Conservation (phyloP, 2,113 vertebrate species). For the Seriola rivoliana region DNA sequence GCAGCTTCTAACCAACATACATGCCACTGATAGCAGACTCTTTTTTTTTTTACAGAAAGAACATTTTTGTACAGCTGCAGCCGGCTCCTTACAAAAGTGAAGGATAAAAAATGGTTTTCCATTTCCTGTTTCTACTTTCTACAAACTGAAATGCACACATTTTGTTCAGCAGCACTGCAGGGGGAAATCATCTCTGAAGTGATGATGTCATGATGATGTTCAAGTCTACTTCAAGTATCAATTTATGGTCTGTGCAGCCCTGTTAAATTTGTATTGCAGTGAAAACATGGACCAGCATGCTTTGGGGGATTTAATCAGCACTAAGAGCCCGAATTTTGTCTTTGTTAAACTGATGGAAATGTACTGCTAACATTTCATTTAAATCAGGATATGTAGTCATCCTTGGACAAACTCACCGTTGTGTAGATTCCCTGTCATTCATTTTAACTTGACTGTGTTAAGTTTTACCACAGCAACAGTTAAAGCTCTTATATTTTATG, state of each 20-base stretch:
- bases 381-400: conserved; percentile 34
- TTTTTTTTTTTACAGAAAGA: neutral
- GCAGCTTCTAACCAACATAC: conserved; percentile 19
- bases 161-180: neutral
- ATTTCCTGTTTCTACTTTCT: neutral
- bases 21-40: neutral
- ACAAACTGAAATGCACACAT: neutral
- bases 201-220: conserved; percentile 19
- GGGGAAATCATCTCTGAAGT: conserved; percentile 13
- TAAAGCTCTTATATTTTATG: conserved; percentile 35
- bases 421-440: conserved; percentile 28
- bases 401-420: conserved; percentile 19
- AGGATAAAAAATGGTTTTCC: neutral
- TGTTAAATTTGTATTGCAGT: conserved; percentile 23
- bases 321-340: conserved; percentile 13
- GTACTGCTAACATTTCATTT: conserved; percentile 17
- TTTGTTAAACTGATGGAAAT: conserved; percentile 40
- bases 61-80: neutral
- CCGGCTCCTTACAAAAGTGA: neutral
- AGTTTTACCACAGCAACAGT: conserved; percentile 42
- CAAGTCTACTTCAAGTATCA: neutral
- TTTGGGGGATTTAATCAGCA: conserved; percentile 28
- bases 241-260: conserved; percentile 15
- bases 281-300: conserved; percentile 28
- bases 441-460: conserved; percentile 65